Evolutionary conservation across 2,113 vertebrate genomes (phyloP).

Genomic region (Numenius arquata): DNA sequence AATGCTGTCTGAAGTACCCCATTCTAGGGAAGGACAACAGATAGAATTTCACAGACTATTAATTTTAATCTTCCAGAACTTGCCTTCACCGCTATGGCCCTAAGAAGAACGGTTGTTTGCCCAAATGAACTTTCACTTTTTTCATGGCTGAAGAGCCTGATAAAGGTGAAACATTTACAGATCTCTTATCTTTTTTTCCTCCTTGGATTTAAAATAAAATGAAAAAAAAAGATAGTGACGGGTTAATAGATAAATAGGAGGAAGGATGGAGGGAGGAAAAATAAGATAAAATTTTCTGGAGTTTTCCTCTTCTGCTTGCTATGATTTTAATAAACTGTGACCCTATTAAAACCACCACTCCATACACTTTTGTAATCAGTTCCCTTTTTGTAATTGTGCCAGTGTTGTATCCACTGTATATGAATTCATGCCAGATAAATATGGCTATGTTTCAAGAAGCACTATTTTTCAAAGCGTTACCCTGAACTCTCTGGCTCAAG

Average conservation of each 20-base stretch:
- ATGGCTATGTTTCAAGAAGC: constrained; percentile 56
- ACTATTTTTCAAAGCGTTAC: constrained; percentile 63
- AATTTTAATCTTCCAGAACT: background rate
- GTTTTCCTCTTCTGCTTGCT: background rate
- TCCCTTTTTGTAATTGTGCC: constrained; percentile 42
- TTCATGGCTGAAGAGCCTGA: background rate
- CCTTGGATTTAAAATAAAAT: background rate
- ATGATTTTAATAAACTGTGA: constrained; percentile 40
- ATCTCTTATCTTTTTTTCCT: background rate
- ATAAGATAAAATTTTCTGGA: background rate
- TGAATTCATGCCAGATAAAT: constrained; percentile 30
- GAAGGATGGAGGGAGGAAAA: background rate
- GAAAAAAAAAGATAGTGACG: background rate
- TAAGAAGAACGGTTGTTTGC: background rate
- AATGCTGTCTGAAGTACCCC: background rate
- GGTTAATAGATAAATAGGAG: background rate
- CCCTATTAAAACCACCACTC: constrained; percentile 17
- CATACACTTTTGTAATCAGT: constrained; percentile 32
- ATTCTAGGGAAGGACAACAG: background rate
- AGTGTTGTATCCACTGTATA: constrained; percentile 34
- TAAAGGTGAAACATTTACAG: background rate
- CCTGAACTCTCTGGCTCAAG: constrained; percentile 45
- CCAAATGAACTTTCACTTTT: background rate
- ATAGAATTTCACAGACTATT: background rate
- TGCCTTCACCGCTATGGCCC: background rate